Base-by-base conservation (phyloP, 2,888 invertebrate genomes). In the Molorchus minor region DNA sequence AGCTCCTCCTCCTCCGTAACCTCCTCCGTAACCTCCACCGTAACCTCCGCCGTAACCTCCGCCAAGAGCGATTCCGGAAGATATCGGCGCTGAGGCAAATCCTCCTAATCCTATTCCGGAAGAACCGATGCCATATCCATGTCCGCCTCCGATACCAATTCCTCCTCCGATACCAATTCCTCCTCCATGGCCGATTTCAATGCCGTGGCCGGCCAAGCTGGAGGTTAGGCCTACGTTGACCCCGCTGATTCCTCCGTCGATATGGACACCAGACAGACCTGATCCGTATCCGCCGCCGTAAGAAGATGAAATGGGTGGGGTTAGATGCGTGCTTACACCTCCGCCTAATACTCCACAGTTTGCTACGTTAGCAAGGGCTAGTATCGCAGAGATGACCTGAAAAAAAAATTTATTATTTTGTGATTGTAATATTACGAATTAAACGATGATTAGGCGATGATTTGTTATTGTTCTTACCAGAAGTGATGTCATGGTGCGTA, bases 331-430 rank as follows among this genome's bases (percentile, higher is more conserved):
- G 49, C 64, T 65, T 20, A 63, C 36, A 15, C 62, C 69, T 53
- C 66, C 71, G 52, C 62, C 58, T 40, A 72, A 64, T 41, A 69
- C 59, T 61, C 74, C 75, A 61, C 74, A 72, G 33, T 63, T 64
- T 57, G 64, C 70, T 44, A 71, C 30, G 15, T 65, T 55, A 53
- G 68, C 64, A 44, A 69, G 19, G 61, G 71, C 70, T 59, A 72
- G 64, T 64, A 73, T 21, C 13, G 60, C 58, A 38, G 67, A 56
- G 40, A 71, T 25, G 44, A 68, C 60, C 75, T 75, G 64, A 12
- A 70, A 71, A 52, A 29, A 58, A 46, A 30, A 44, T 33, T 13
- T 38, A 30, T 36, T 29, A 36, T 20, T 52, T 38, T 17, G 20
- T n/a, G 8, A 40, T 44, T 38, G 44, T 43, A 10, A 45, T 13